These are phyloP conservation scores for Cheilinus undulatus DNA, from an alignment of 2,113 vertebrate species.

Conservation along the genomic window DNA sequence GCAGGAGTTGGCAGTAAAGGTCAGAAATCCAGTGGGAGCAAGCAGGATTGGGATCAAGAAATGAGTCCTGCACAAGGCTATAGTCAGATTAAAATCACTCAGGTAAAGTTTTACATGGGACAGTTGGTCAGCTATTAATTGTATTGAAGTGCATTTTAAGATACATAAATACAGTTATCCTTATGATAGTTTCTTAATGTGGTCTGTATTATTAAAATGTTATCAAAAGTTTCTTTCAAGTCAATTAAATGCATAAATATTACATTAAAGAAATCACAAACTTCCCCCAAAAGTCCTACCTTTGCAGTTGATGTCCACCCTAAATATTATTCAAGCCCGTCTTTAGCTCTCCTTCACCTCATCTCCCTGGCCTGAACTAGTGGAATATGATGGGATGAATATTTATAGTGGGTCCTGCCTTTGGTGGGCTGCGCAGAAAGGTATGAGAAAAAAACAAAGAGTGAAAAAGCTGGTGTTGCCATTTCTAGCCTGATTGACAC, in stretches of 20 bases:
- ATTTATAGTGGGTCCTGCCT: slow-evolving; percentile 62
- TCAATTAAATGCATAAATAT: too few species aligned
- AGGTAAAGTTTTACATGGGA: background rate
- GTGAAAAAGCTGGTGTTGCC: slow-evolving; percentile 48
- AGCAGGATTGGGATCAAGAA: too few species aligned
- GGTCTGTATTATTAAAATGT: too few species aligned
- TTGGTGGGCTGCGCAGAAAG: slow-evolving; percentile 43
- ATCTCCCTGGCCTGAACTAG: slow-evolving; percentile 46
- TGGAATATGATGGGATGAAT: slow-evolving; percentile 63
- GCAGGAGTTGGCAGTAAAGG: too few species aligned
- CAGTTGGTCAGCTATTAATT: background rate
- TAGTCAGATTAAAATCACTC: too few species aligned
- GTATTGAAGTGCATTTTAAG: too few species aligned
- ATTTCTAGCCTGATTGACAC: slow-evolving; percentile 68
- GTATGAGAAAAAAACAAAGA: slow-evolving; percentile 54
- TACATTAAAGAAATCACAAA: too few species aligned
- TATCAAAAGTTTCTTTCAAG: too few species aligned
- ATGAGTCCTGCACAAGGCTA: too few species aligned
- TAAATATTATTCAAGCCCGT: slow-evolving; percentile 51
- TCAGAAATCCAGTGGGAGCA: too few species aligned
- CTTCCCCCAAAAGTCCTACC: background rate
- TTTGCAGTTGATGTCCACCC: slow-evolving; percentile 15
- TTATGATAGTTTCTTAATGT: too few species aligned
- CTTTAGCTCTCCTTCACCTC: slow-evolving; percentile 57
- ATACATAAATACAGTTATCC: too few species aligned